Evolutionary conservation across 2,113 vertebrate species (phyloP), one percentile per base, ranked within the genome.

Genomic region (Enhydra lutris): DNA sequence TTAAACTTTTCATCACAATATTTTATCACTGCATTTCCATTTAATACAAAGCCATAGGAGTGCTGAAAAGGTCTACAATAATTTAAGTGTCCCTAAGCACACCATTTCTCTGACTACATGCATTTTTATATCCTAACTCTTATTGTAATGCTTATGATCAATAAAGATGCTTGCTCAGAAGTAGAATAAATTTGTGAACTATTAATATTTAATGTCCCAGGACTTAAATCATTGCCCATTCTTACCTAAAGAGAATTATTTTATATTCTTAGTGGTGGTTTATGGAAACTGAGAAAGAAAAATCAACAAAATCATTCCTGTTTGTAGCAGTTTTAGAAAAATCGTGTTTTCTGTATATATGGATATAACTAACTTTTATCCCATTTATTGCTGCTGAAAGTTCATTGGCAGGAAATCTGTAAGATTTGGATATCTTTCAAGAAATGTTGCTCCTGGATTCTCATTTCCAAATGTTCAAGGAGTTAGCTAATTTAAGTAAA

Each of bases 141-240:
- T 98, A 96, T 97, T 98, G 84, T 92, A 98, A 96, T 96, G 71
- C 69, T 97, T 79, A 65, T 96, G 95, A 98, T 98, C 95, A 96
- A 97, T 98, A 98, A 98, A 97, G 91, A 97, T 98, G 57, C 95
- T 98, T 87, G 17, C 39, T 96, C 93, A 97, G 76, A 91, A 90
- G 90, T 90, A 61, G 82, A 98, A 95, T 97, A 98, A 96, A 98
- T 98, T 98, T 98, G 87, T 82, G 90, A 98, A 63, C 76, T 97
- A 94, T 98, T 98, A 98, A 98, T 98, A 98, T 98, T 98, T 98
- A 97, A 98, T 86, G 95, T 52, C 84, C 59, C 26, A 78, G 93
- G 81, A 63, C 63, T 94, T 98, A 98, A 98, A 98, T 98, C 90
- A 94, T 39, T 96, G 45, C 90, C 86, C 91, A 93, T 17, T 95